Evolutionary conservation across 2,797 vertebrate species (phyloP), one percentile per base, ranked within the genome.

Genomic region (Pangasius larnaudii): DNA sequence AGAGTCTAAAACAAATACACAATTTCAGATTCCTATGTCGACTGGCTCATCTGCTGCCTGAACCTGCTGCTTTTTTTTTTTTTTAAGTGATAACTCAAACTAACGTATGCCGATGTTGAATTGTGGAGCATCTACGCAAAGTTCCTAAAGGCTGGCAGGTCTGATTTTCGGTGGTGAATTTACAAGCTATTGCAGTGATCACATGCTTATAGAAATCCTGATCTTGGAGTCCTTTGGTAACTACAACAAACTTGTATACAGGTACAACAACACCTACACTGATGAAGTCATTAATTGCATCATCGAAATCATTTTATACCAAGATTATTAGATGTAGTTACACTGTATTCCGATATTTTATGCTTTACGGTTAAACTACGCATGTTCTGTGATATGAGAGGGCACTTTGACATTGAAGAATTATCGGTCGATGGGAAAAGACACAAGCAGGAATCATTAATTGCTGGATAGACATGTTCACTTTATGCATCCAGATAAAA

Each of bases 161-260:
- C 27, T 7, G n/a, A 33, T 19, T 51, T n/a, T 30, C 24, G 0
- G 36, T n/a, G 5, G 33, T 81, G 56, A 59, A 24, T 61, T 27
- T 27, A 61, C 33, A 82, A 82, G 39, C 79, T 46, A 19, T 36
- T 79, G 77, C 9, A 56, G 58, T 16, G 58, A 82, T 82, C 58
- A 46, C 67, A 74, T 36, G 30, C n/a, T 39, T 56, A 36, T 27
- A 72, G 24, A 85, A 36, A 85, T 67, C 30, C 65, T 22, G 65
- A 69, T 39, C 18, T 90, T 36, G 22, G n/a, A 86, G 85, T 71
- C 30, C 85, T 88, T 92, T 89, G 85, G 75, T 91, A 90, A 86
- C 72, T 79, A 88, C 85, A 58, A 86, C 67, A 91, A 85, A 86
- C 63, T 46, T 13, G 53, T 84, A 42, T 56, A 90, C 86, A 51